Evolutionary conservation across 2,888 invertebrate genomes (phyloP), one percentile per base, ranked within the genome.

Genomic region (Allacma fusca): DNA sequence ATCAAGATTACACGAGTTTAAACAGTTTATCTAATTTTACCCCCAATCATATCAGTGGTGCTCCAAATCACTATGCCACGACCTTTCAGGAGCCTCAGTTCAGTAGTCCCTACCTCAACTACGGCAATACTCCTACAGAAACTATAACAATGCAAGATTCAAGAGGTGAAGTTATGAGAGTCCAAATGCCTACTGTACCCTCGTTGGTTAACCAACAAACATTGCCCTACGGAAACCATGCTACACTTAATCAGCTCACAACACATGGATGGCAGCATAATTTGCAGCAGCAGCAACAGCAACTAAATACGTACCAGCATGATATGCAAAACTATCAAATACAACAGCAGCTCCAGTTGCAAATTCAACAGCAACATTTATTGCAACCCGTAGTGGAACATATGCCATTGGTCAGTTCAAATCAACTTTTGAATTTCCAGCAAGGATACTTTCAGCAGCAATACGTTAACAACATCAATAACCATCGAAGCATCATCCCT

Each of bases 101-200:
- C 5, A 40, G 40, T 13, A 5, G 7, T 5, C 13, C 5, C 13
- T 40, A 5, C 7, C 5, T 13, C 5, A 40, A 40, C 40, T 40
- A 40, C 40, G 13, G 13, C 13, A 13, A 5, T 7, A 9, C 68
- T 29, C 34, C 68, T 9, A 43, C 65, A 13, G 76, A 77, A 44
- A 77, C 76, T 16, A 77, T 77, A 64, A 77, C 76, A 19, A 13
- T 77, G 24, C 69, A 77, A 71, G 76, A 77, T 64, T 24, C 70
- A 7, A 65, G 16, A 1, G 76, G 76, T 44, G 59, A 70, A 71
- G 43, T 77, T 2, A 28, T 43, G 5, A 34, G 71, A 64, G 62
- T 77, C 24, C 43, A 59, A 40, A 70, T 77, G 23, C 69, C 76
- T 9, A 59, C 70, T 1, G 71, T 77, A 23, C 74, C 74, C 13